Evolutionary conservation across 1,140 invertebrate genomes (phyloP), one percentile per base, ranked within the genome.

Genomic region (Papilio dardanus): DNA sequence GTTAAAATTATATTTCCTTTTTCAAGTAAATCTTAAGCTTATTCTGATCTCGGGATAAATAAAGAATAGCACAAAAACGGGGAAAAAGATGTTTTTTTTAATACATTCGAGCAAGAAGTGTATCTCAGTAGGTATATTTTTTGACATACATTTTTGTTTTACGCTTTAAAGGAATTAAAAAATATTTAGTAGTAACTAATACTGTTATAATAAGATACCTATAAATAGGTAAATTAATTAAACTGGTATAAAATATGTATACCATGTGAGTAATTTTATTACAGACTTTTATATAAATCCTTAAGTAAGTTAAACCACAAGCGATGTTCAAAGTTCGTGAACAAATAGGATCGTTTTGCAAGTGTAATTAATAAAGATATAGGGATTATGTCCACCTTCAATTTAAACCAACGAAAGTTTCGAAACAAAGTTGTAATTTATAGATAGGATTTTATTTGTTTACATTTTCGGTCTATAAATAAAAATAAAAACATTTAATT

Each of bases 351-450:
- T 21, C 21, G 19, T 28, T 62, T 62, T 62, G 54, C 24, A 28
- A 62, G 10, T 28, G 54, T 62, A 62, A 62, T 62, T 62, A 62
- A 62, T 62, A 62, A 12, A 24, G 50, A 54, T 54, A 24, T 28
- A 62, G 54, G 54, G 12, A 62, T 62, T 62, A 28, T 16, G 54
- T 62, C 54, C 54, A 62, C 54, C 54, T 28, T 62, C 12, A 62
- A 54, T 54, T 62, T 16, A 28, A 50, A 50, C 46, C 46, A 21
- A 62, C 54, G 30, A 62, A 62, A 62, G 54, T 62, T 62, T 62
- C 8, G 4, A 62, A 5, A 3, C 28, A 62, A 62, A 3, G 3
- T 62, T 62, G 3, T 62, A 16, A 62, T 62, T 62, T 62, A 28
- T 30, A 62, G 54, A 62, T 5, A 28, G 24, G 24, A 12, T 28